Evolutionary conservation across 2,113 vertebrate genomes (phyloP).

Genomic region (Podilymbus podiceps): DNA sequence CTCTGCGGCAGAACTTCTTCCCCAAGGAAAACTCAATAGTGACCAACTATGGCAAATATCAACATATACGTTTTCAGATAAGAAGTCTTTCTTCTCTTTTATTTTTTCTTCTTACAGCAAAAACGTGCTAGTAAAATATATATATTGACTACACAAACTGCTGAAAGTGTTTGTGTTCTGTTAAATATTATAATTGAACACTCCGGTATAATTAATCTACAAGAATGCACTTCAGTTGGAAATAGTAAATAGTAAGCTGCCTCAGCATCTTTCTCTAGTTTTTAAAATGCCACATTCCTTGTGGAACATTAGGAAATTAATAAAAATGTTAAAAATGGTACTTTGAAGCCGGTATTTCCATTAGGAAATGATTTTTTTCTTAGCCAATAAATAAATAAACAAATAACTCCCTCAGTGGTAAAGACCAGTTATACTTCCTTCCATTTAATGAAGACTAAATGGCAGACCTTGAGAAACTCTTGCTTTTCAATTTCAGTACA

Average conservation of each 20-base stretch:
- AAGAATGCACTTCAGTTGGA: neutral
- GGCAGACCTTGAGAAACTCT: neutral
- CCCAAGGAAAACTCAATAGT: neutral
- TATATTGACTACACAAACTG: neutral
- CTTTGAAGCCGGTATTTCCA: neutral
- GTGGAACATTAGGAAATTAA: neutral
- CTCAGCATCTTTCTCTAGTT: neutral
- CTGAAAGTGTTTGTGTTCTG: neutral
- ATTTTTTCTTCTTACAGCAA: neutral
- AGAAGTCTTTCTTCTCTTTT: neutral
- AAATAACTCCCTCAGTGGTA: neutral
- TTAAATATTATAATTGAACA: neutral
- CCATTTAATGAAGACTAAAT: neutral
- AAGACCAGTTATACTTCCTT: neutral
- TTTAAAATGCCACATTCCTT: neutral
- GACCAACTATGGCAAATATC: neutral
- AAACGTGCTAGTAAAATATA: neutral
- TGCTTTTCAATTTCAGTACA: neutral
- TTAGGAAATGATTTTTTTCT: neutral
- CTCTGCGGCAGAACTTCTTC: neutral
- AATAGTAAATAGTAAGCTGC: neutral
- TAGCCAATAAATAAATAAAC: neutral
- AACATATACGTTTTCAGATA: neutral
- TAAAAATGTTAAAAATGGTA: neutral
- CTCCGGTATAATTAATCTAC: neutral